These are phyloP conservation scores for Epizoanthus rinbou DNA, from an alignment of 92 coral and sea anemone genomes.

Conservation along the genomic window DNA sequence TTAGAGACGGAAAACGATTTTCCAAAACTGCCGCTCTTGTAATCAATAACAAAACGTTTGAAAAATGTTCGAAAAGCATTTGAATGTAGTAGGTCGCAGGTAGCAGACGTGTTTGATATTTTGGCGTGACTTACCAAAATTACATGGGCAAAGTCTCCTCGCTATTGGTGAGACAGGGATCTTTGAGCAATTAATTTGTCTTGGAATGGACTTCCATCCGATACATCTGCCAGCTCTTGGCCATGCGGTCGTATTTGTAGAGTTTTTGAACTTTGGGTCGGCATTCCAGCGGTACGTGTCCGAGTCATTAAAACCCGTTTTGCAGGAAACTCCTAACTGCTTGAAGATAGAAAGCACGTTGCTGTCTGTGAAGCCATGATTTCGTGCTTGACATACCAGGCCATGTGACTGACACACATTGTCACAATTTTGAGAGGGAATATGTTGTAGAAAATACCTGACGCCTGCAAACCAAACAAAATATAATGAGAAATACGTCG, in stretches of 20 bases:
- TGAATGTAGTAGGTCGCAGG: too few species aligned
- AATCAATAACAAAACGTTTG: too few species aligned
- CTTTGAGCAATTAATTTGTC: background rate
- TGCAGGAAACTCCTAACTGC: background rate
- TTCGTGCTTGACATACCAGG: constrained; percentile 7
- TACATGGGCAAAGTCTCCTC: constrained; percentile 12
- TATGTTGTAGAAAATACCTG: background rate
- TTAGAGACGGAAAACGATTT: too few species aligned
- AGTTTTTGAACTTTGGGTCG: background rate
- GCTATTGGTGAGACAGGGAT: background rate
- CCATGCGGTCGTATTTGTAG: background rate
- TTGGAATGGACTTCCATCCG: constrained; percentile 15
- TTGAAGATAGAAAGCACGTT: constrained; percentile 25
- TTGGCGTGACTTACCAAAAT: constrained; percentile 1
- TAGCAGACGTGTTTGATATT: too few species aligned
- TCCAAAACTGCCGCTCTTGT: too few species aligned
- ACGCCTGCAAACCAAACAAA: background rate
- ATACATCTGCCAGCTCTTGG: constrained; percentile 3
- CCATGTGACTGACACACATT: constrained; percentile 11
- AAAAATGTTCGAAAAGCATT: too few species aligned
- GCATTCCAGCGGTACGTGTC: constrained; percentile 1
- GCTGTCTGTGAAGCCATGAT: constrained; percentile 4
- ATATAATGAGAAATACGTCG: background rate
- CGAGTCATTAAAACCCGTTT: constrained; percentile 6
- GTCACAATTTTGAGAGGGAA: constrained; percentile 1